phyloP scores from a whole-genome alignment of 2,797 vertebrate species.

The Fistularia commersonii region DNA sequence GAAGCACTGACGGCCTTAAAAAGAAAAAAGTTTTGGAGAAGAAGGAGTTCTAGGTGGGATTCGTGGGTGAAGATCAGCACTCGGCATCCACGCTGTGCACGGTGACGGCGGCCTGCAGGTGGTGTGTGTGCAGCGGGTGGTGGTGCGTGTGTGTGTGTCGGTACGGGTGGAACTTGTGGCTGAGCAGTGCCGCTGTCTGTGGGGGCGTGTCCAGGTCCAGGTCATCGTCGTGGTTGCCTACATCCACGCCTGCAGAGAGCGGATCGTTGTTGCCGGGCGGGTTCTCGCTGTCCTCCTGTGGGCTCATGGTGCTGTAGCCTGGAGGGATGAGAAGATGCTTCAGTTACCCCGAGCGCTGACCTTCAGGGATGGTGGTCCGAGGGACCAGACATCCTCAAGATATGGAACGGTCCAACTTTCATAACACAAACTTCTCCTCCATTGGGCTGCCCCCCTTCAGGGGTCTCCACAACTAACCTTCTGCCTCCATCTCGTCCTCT shows the following conservation, averaged over 20 bases:
- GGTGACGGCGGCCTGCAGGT: slow-evolving; percentile 92
- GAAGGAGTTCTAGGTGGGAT: not conserved
- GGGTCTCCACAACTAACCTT: too few species aligned
- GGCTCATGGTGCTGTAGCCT: slow-evolving; percentile 99
- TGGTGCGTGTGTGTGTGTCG: slow-evolving; percentile 83
- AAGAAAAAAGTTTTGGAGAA: slow-evolving; percentile 13
- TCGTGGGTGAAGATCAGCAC: slow-evolving; percentile 77
- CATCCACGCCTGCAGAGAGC: slow-evolving; percentile 89
- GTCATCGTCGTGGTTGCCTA: slow-evolving; percentile 95
- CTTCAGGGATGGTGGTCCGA: too few species aligned
- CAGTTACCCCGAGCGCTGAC: too few species aligned
- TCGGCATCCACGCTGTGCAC: slow-evolving; percentile 96
- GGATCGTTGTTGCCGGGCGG: slow-evolving; percentile 94
- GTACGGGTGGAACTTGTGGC: slow-evolving; percentile 95
- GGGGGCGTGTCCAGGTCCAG: slow-evolving; percentile 93
- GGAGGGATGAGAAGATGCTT: slow-evolving; percentile 14
- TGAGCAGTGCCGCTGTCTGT: slow-evolving; percentile 92
- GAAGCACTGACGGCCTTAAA: slow-evolving; percentile 5
- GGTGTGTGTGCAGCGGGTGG: slow-evolving; percentile 83
- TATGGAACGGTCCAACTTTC: too few species aligned
- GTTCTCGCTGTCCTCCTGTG: slow-evolving; percentile 98
- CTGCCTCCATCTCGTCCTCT: too few species aligned
- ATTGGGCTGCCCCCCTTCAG: too few species aligned
- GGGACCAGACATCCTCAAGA: too few species aligned
- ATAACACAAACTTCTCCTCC: too few species aligned